A percentile compares a stretch with the other conserved stretches of the same genome.
phyloP scores from a whole-genome alignment of 2,113 vertebrate genomes.

The Orthochromis indermauri region DNA sequence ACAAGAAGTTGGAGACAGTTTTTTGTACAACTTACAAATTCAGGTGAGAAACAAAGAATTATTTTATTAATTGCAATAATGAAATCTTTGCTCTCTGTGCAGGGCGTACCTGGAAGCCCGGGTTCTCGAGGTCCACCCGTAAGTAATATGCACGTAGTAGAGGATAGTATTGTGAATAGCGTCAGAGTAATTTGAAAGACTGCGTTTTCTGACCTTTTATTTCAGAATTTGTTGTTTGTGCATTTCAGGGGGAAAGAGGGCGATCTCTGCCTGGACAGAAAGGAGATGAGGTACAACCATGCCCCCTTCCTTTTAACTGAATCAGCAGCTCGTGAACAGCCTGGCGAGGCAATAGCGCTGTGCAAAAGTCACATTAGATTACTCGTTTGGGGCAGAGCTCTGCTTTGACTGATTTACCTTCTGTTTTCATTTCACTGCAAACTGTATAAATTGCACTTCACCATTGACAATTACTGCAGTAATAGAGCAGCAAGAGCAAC shows the following conservation, averaged over 20 bases:
- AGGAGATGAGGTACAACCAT: conserved; percentile 63
- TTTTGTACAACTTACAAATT: neutral
- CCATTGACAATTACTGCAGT: neutral
- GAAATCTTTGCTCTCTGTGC: neutral
- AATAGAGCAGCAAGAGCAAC: neutral
- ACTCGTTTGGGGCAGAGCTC: neutral
- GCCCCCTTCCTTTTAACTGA: neutral
- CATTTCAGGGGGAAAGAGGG: conserved; percentile 64
- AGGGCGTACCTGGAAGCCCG: conserved; percentile 55
- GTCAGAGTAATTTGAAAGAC: neutral
- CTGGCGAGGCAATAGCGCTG: neutral
- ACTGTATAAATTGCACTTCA: neutral
- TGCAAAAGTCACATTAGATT: neutral
- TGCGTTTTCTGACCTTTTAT: neutral
- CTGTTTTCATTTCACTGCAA: neutral
- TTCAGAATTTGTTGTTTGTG: neutral
- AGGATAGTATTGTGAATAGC: neutral
- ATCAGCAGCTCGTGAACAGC: neutral
- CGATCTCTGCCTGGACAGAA: conserved; percentile 55
- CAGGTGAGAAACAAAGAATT: neutral
- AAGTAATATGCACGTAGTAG: neutral
- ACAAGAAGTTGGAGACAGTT: neutral
- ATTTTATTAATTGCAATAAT: neutral
- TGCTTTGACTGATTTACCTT: neutral
- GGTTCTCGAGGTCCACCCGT: conserved; percentile 61